These are phyloP conservation scores for Siniperca scherzeri DNA, from an alignment of 2,797 vertebrate species.

Conservation along the genomic window DNA sequence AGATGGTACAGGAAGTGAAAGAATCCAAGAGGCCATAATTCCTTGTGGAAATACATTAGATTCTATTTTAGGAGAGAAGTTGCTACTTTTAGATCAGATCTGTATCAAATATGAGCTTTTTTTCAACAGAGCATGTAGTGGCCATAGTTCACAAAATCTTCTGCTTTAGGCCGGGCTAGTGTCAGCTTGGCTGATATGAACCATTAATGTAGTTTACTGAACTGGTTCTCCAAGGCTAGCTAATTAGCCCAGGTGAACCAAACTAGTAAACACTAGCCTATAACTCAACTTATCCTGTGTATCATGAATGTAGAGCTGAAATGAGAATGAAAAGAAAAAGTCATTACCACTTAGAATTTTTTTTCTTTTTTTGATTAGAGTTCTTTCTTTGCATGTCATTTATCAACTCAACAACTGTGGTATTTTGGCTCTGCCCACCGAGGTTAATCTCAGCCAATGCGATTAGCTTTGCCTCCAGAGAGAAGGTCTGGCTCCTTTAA, in stretches of 20 bases:
- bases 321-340: not conserved
- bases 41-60: not conserved
- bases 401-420: conserved; percentile 28
- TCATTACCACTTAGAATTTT: not conserved
- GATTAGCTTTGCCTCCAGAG: conserved; percentile 46
- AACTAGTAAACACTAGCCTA: not conserved
- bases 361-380: not conserved
- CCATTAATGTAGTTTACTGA: not conserved
- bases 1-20: not conserved
- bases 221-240: not conserved
- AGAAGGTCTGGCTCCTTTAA: conserved; percentile 44
- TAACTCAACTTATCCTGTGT: not conserved
- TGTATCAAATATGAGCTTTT: not conserved
- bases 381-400: conserved; percentile 9
- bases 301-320: conserved; percentile 5
- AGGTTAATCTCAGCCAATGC: conserved; percentile 48
- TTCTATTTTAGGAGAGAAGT: not conserved
- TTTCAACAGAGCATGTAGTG: not conserved
- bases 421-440: conserved; percentile 11
- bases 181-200: not conserved
- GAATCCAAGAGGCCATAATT: not conserved
- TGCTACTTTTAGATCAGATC: not conserved
- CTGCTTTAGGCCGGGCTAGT: not conserved
- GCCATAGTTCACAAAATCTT: not conserved
- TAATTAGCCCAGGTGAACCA: not conserved